Evolutionary conservation across 2,113 vertebrate genomes (phyloP).

Genomic region (Grantiella picta): DNA sequence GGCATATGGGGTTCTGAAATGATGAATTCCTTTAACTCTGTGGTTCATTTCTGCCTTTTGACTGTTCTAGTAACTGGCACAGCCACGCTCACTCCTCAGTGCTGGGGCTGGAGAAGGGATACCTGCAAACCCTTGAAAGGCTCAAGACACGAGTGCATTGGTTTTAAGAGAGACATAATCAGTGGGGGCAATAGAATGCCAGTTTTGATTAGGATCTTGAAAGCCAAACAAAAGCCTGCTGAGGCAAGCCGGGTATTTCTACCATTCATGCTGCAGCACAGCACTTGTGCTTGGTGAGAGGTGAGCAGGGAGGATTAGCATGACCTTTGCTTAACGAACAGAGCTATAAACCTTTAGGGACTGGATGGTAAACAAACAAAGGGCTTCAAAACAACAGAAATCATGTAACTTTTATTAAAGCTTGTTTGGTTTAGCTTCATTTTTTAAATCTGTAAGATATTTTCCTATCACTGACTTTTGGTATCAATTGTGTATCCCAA

Average conservation of each 20-base stretch:
- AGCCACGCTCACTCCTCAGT: background rate
- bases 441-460: slow-evolving; percentile 13
- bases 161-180: slow-evolving; percentile 29
- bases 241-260: slow-evolving; percentile 47
- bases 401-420: background rate
- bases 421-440: slow-evolving; percentile 25
- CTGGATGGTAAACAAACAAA: slow-evolving; percentile 40
- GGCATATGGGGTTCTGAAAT: background rate
- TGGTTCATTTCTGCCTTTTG: background rate
- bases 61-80: background rate
- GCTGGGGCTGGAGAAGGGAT: background rate
- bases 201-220: slow-evolving; percentile 56
- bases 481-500: background rate
- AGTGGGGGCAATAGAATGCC: slow-evolving; percentile 27
- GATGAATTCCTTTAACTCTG: background rate
- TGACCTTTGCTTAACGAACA: slow-evolving; percentile 58
- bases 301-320: background rate
- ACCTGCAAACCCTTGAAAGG: background rate
- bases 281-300: slow-evolving; percentile 4
- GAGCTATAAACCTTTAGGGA: slow-evolving; percentile 54
- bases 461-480: background rate
- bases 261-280: slow-evolving; percentile 15
- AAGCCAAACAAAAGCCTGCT: slow-evolving; percentile 48
- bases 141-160: background rate
- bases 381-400: slow-evolving; percentile 30